phyloP scores from a whole-genome alignment of 2,888 invertebrate genomes.

The Drosophila birchii region DNA sequence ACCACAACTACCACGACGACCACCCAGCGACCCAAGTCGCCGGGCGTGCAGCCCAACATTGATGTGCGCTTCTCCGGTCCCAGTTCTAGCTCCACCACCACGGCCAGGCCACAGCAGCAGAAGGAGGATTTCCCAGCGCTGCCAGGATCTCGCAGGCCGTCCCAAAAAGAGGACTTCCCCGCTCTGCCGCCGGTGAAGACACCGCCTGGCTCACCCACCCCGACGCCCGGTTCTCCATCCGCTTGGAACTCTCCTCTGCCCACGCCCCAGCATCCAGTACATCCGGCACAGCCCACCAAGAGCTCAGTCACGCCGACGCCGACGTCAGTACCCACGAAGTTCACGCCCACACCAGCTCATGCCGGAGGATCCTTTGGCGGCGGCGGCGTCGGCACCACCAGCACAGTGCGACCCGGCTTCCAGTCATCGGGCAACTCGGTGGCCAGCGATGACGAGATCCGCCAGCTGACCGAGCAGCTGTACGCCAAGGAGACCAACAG shows the following conservation, averaged over 20 bases:
- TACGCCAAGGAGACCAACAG: constrained; percentile 90
- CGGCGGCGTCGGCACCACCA: constrained; percentile 44
- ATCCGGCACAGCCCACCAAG: constrained; percentile 27
- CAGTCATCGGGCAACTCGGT: constrained; percentile 84
- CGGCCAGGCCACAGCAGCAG: constrained; percentile 57
- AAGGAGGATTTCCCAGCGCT: constrained; percentile 80
- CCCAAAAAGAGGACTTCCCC: constrained; percentile 79
- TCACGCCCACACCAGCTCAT: constrained; percentile 22
- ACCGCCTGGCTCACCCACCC: constrained; percentile 25
- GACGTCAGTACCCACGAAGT: constrained; percentile 7
- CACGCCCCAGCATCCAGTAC: constrained; percentile 54
- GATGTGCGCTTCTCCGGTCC: constrained; percentile 16
- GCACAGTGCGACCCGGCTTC: constrained; percentile 79
- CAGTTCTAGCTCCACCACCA: constrained; percentile 43
- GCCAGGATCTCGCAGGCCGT: constrained; percentile 69
- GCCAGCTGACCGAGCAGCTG: constrained; percentile 89
- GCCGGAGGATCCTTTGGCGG: constrained; percentile 64
- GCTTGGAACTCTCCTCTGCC: constrained; percentile 72
- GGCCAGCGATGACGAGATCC: constrained; percentile 88
- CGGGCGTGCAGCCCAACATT: constrained; percentile 29
- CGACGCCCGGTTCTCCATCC: constrained; percentile 55
- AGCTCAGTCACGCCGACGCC: constrained; percentile 1
- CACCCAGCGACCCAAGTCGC: constrained; percentile 54
- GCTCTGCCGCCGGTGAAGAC: constrained; percentile 66
- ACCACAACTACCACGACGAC: constrained; percentile 59